A percentile compares a stretch with the other conserved stretches of the same genome.
Evolutionary conservation across 1,140 invertebrate species (phyloP).

Genomic region (Branchinecta lindahli): DNA sequence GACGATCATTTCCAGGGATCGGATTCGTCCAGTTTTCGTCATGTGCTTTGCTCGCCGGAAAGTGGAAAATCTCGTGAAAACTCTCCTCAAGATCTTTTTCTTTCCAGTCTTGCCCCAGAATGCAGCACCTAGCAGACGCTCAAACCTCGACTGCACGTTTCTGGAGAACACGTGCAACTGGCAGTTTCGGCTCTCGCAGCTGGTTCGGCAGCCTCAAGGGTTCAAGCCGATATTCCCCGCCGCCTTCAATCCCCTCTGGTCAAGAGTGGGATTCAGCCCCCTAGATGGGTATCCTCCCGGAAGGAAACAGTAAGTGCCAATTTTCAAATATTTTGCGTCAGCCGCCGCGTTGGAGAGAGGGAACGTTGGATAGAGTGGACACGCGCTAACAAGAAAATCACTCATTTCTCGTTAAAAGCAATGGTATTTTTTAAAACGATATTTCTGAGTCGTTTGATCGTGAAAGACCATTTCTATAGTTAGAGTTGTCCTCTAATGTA

Average conservation of each 20-base stretch:
- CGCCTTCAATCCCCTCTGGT: not conserved
- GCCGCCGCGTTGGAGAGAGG: not conserved
- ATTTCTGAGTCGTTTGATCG: no score
- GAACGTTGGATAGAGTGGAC: not conserved
- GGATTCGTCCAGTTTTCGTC: not conserved
- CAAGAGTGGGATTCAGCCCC: not conserved
- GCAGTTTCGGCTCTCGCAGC: not conserved
- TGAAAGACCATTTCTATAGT: no score
- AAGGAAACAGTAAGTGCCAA: not conserved
- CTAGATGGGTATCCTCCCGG: not conserved
- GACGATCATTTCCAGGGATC: not conserved
- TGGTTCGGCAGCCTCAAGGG: not conserved
- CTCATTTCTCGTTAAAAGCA: not conserved
- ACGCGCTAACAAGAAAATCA: not conserved
- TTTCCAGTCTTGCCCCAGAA: not conserved
- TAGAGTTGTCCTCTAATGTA: no score
- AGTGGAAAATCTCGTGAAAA: not conserved
- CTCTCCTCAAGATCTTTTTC: not conserved
- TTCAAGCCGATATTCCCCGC: not conserved
- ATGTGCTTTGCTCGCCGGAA: not conserved
- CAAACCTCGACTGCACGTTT: conserved; percentile 1
- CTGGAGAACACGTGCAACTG: not conserved
- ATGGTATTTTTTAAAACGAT: no score
- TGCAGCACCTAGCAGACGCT: not conserved
- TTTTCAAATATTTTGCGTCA: no score